phyloP scores from a whole-genome alignment of 1,140 invertebrate species.

The Leptoteleia sp. region DNA sequence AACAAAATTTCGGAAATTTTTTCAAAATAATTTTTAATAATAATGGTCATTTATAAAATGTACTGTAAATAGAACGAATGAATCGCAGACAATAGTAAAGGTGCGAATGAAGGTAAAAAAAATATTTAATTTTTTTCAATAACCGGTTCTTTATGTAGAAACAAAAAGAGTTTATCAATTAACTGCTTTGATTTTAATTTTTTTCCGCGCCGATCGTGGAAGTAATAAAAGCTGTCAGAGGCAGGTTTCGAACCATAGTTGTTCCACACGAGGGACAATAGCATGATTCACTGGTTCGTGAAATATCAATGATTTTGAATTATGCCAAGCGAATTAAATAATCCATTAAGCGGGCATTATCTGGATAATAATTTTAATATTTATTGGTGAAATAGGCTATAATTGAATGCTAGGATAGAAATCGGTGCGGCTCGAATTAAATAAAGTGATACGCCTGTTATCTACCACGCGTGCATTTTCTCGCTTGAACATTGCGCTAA shows the following conservation, averaged over 20 bases:
- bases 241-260: constrained; percentile 42
- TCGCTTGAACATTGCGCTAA: too few relatives aligned
- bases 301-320: constrained; percentile 50
- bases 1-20: too few relatives aligned
- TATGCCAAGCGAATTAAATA: constrained; percentile 54
- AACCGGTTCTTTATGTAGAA: too few relatives aligned
- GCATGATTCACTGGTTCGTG: constrained; percentile 38
- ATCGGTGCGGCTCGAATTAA: background rate
- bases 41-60: too few relatives aligned
- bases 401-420: constrained; percentile 24
- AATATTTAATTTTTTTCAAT: too few relatives aligned
- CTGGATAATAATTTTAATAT: constrained; percentile 40
- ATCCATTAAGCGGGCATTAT: constrained; percentile 44
- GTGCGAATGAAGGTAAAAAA: too few relatives aligned
- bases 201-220: constrained; percentile 7
- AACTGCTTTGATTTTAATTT: constrained; percentile 20
- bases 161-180: constrained; percentile 1
- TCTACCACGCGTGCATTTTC: too few relatives aligned
- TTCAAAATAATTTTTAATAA: too few relatives aligned
- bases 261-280: constrained; percentile 46
- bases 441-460: too few relatives aligned
- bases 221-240: constrained; percentile 55
- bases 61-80: too few relatives aligned
- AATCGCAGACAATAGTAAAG: too few relatives aligned
- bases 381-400: constrained; percentile 36